Conservation (phyloP, 2,797 vertebrate genomes). For the Mus caroli region DNA sequence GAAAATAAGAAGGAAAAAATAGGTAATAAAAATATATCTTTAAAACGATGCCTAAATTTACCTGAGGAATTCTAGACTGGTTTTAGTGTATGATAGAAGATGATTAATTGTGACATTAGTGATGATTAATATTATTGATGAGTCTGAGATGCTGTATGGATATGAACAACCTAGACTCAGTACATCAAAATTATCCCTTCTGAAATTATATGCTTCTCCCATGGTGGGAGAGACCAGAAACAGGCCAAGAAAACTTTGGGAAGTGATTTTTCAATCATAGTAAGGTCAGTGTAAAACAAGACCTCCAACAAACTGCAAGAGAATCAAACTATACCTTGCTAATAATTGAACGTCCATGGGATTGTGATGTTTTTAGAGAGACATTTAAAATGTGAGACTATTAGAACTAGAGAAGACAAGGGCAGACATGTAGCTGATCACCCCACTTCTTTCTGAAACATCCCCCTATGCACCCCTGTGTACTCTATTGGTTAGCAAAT, state of each 20-base stretch:
- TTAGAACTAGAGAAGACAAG: neutral
- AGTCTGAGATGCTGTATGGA: constrained; percentile 1
- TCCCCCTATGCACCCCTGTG: neutral
- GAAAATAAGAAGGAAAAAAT: neutral
- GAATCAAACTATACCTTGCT: neutral
- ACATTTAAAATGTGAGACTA: constrained; percentile 11
- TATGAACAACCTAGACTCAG: neutral
- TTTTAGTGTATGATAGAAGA: constrained; percentile 22
- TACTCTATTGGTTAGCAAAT: neutral
- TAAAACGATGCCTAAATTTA: constrained; percentile 4
- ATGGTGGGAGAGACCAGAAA: constrained; percentile 2
- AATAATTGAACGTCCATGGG: neutral
- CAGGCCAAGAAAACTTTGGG: neutral
- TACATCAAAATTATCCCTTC: constrained; percentile 33
- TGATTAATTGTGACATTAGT: constrained; percentile 70
- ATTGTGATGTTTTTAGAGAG: neutral
- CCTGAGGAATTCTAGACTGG: constrained; percentile 53
- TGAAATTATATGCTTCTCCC: neutral
- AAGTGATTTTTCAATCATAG: constrained; percentile 1
- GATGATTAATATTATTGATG: constrained; percentile 19
- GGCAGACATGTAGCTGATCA: neutral
- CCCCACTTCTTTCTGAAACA: neutral
- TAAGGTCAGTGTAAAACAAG: neutral
- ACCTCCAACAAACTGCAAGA: constrained; percentile 4
- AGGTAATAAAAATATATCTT: neutral